Base-by-base conservation (phyloP, 2,888 invertebrate genomes). In the Rambutsinella grinnellia region DNA sequence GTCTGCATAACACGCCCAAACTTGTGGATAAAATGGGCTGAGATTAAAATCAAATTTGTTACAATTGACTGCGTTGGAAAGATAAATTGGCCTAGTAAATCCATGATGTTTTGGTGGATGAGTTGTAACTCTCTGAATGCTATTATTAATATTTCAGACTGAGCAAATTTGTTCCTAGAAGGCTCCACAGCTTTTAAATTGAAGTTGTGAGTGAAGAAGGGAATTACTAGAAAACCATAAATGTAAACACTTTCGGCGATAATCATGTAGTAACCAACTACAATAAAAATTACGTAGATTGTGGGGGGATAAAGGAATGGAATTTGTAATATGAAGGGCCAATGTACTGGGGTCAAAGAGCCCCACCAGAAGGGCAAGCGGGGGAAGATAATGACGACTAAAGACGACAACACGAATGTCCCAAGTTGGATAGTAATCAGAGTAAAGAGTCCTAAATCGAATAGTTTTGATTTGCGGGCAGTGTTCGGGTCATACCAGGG, bases 41-140 rank as follows among this genome's bases (percentile, higher is more conserved):
- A 17, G 21, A 58, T 56, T 17, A 67, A 28, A 10, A 58, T 36
- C 6, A 58, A 10, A 3, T 57, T 47, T 10, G 10, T 28, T 5
- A 58, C 15, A 2, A 49, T 58, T 3, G 23, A 49, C 21, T 67
- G 67, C 1, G 24, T 57, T 10, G 67, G 67, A 19, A 58, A 49
- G 21, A 67, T 5, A 13, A 58, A 28, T 6, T 49, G 21, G 3
- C 51, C 67, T 5, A 57, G 27, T 2, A 57, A 10, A 13, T 19
- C n/a, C 27, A 67, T 49, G n/a, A 3, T 15, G 19, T 17, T 2
- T 0, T 13, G 19, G 1, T 58, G 47, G 6, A 58, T 2, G 0
- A 67, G 3, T 26, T 67, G 67, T 10, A 49, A 28, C n/a, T 44
- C 10, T 23, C 67, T 17, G 28, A 58, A 67, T 3, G 28, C 26